Conservation (phyloP, 2,797 vertebrate genomes). For the Gallinago solitaria region DNA sequence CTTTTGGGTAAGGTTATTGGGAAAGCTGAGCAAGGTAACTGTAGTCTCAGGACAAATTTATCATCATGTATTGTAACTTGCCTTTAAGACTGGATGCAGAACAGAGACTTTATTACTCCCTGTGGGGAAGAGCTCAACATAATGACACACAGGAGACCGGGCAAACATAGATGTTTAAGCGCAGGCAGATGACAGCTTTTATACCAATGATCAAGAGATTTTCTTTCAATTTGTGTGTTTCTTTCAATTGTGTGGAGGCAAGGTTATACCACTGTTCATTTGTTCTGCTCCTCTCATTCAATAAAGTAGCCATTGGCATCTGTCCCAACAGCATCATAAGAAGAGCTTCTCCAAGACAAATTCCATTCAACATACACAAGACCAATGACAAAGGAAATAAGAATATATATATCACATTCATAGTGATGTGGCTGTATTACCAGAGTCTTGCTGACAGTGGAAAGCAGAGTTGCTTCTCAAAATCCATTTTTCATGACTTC, state of each 20-base stretch:
- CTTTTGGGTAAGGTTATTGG: constrained; percentile 41
- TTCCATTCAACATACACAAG: not conserved
- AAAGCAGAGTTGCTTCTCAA: not conserved
- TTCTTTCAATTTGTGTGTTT: not conserved
- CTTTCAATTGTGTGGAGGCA: not conserved
- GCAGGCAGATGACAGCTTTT: not conserved
- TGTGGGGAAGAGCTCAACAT: not conserved
- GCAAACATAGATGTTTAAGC: not conserved
- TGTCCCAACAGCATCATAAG: not conserved
- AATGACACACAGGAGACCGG: not conserved
- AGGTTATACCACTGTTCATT: not conserved
- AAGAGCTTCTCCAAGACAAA: not conserved
- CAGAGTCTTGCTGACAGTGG: not conserved
- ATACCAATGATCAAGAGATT: not conserved
- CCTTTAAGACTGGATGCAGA: not conserved
- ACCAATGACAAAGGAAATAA: not conserved
- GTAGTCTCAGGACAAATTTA: constrained; percentile 34
- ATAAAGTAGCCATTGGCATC: not conserved
- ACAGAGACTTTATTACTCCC: not conserved
- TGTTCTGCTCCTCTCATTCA: not conserved
- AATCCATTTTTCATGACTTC: not conserved
- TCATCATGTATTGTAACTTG: not conserved
- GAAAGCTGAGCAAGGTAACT: constrained; percentile 56
- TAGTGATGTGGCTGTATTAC: not conserved
- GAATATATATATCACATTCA: not conserved